Conservation (phyloP, 2,888 invertebrate species). For the Drosophila incognita region DNA sequence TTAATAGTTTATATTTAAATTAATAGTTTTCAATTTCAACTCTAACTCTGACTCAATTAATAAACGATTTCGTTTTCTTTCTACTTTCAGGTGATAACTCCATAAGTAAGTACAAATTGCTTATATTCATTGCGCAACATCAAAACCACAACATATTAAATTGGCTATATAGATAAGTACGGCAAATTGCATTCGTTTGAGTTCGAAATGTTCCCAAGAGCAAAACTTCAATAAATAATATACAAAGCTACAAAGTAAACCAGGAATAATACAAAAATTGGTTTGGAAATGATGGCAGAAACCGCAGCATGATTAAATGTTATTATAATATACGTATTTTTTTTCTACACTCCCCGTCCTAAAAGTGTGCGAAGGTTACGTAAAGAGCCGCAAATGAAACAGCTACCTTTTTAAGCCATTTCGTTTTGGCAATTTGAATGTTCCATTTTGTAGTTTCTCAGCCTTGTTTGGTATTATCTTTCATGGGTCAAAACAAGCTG, state of each 20-base stretch:
- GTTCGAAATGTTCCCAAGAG: slow-evolving; percentile 22
- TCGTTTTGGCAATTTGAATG: slow-evolving; percentile 42
- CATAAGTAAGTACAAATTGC: slow-evolving; percentile 82
- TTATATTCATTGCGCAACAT: slow-evolving; percentile 52
- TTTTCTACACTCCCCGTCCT: slow-evolving; percentile 22
- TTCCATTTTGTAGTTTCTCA: slow-evolving; percentile 58
- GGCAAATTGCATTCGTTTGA: slow-evolving; percentile 77
- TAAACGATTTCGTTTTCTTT: slow-evolving; percentile 1
- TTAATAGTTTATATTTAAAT: not conserved
- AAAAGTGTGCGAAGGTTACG: slow-evolving; percentile 54
- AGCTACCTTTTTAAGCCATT: slow-evolving; percentile 48
- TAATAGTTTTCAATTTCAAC: not conserved
- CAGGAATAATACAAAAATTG: slow-evolving; percentile 30
- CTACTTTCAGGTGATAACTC: slow-evolving; percentile 82
- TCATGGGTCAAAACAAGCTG: slow-evolving; percentile 56
- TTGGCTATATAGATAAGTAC: slow-evolving; percentile 68
- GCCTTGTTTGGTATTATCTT: slow-evolving; percentile 42
- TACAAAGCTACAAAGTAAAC: not conserved
- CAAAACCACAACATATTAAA: slow-evolving; percentile 64
- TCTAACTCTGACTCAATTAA: not conserved
- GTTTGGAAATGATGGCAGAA: slow-evolving; percentile 29
- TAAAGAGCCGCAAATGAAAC: slow-evolving; percentile 55
- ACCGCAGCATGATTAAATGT: slow-evolving; percentile 69
- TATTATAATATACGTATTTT: slow-evolving; percentile 49
- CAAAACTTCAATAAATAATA: not conserved